These are phyloP conservation scores for Lepisosteus oculatus DNA, from an alignment of 2,113 vertebrate genomes.

Conservation along the genomic window DNA sequence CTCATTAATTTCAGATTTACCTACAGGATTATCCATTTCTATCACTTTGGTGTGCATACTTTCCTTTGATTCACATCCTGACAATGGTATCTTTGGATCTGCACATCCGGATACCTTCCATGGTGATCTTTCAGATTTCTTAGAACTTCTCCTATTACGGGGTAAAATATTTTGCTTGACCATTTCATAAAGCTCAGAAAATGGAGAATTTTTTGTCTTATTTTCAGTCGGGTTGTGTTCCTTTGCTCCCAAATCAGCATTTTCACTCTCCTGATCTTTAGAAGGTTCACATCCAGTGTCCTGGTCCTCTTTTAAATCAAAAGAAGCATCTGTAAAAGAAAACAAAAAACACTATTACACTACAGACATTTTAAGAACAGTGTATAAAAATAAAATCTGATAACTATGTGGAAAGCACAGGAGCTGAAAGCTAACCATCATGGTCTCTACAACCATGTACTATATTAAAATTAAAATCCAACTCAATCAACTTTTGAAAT, in stretches of 20 bases:
- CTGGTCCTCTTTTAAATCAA: constrained; percentile 60
- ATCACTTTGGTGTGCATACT: constrained; percentile 16
- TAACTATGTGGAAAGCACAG: too few species aligned
- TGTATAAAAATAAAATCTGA: too few species aligned
- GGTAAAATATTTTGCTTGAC: constrained; percentile 60
- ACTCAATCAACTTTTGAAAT: too few species aligned
- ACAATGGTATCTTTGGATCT: constrained; percentile 34
- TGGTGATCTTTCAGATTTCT: constrained; percentile 42
- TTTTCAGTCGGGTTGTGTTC: constrained; percentile 19
- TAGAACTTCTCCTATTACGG: background rate
- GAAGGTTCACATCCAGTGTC: constrained; percentile 45
- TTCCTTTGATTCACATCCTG: constrained; percentile 21
- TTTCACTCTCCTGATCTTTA: constrained; percentile 41
- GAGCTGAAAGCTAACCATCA: too few species aligned
- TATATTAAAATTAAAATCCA: background rate
- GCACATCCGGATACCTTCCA: constrained; percentile 38
- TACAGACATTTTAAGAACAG: too few species aligned
- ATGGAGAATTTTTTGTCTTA: constrained; percentile 61
- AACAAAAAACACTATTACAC: background rate
- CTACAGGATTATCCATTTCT: constrained; percentile 15
- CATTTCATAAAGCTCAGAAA: constrained; percentile 74
- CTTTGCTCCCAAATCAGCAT: constrained; percentile 26
- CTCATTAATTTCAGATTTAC: constrained; percentile 3
- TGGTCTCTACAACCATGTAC: background rate
- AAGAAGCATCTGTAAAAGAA: constrained; percentile 35